Evolutionary conservation across 2,888 invertebrate genomes (phyloP), one percentile per base, ranked within the genome.

Genomic region (Germaria angustata): DNA sequence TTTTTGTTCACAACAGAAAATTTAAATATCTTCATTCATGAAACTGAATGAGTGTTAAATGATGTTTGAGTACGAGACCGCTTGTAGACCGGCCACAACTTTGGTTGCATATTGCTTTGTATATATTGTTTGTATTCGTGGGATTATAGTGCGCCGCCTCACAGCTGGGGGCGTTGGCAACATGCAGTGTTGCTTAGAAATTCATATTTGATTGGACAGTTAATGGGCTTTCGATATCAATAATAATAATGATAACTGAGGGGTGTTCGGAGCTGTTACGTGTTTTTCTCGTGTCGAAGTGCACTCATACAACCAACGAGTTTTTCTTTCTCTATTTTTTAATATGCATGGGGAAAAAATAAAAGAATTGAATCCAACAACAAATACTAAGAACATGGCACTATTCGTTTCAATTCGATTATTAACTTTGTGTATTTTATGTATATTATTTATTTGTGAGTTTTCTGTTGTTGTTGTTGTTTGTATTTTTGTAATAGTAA

Each of bases 161-260:
- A 85, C 87, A 86, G 86, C 87, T 87, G 83, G 86, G 89, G 88
- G 89, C 88, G 89, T 87, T 87, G 88, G 87, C 87, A 85, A 87
- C 91, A 87, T 86, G 89, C 88, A 87, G 90, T 85, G 90, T 84
- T 81, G 85, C 84, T 85, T 87, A 87, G 86, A 86, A 87, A 87
- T 87, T 87, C 85, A 86, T 86, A 87, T 90, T 86, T 86, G 87
- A 87, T 87, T 87, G 87, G 87, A 87, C 85, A 84, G 84, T 84
- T 84, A 84, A 85, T 84, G 80, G 84, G 63, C 82, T 81, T 85
- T 84, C 80, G 78, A 84, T 85, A 84, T 82, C 79, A 82, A 82
- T 82, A 82, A 82, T 82, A 82, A 82, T 79, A 81, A 75, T 81
- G 80, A 81, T 73, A 69, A 61, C 80, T 53, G 71, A 73, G 80